phyloP scores from a whole-genome alignment of 37 sponge, comb jelly and placozoan genomes.

The Chondrosia reniformis region DNA sequence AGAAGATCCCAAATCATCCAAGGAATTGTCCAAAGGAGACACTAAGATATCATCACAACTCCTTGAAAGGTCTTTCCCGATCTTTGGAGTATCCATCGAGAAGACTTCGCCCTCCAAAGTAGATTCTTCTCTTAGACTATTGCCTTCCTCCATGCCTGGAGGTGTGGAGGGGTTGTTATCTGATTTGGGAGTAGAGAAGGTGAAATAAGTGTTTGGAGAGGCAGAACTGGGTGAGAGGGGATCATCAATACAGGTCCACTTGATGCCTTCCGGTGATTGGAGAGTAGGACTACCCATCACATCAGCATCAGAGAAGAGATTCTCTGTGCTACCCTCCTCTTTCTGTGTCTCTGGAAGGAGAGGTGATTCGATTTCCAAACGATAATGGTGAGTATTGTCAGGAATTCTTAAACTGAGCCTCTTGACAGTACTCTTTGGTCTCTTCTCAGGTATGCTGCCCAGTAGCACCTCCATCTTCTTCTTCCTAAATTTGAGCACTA shows the following conservation, averaged over 20 bases:
- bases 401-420: slow-evolving; percentile 1
- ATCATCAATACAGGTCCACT: slow-evolving; percentile 15
- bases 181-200: background rate
- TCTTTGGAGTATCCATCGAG: no score
- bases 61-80: no score
- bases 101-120: no score
- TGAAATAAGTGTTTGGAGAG: background rate
- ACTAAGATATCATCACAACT: no score
- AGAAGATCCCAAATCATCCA: no score
- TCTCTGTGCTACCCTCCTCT: background rate
- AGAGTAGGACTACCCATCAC: slow-evolving; percentile 9
- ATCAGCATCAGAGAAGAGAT: background rate
- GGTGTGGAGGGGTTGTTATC: background rate
- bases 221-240: slow-evolving; percentile 10
- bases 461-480: slow-evolving; percentile 3
- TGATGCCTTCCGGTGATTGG: background rate
- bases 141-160: background rate
- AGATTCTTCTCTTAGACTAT: background rate
- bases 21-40: no score
- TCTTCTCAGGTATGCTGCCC: background rate
- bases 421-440: background rate
- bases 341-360: background rate
- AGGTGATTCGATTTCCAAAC: slow-evolving; percentile 8
- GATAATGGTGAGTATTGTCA: slow-evolving; percentile 18
- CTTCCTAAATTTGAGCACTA: slow-evolving; percentile 41